Conservation (phyloP, 2,888 invertebrate species). For the Malthinus flaveolus region DNA sequence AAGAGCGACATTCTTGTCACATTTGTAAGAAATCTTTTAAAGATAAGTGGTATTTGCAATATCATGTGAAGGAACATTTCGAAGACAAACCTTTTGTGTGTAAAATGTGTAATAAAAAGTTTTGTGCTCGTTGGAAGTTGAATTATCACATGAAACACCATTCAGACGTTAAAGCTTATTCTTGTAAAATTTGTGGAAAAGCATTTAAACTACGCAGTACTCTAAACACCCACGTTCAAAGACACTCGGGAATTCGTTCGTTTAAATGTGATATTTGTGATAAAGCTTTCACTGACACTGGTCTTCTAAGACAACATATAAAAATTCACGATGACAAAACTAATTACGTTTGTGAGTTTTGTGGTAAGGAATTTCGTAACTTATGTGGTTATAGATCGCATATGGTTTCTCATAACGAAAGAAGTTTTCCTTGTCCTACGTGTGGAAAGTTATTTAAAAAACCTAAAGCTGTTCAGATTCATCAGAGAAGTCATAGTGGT, state of each 20-base stretch:
- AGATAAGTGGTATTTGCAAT: slow-evolving; percentile 20
- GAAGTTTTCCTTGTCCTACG: slow-evolving; percentile 20
- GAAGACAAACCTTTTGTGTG: slow-evolving; percentile 23
- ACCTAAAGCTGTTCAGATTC: slow-evolving; percentile 13
- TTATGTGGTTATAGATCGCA: not conserved
- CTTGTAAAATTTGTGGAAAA: slow-evolving; percentile 24
- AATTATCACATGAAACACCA: slow-evolving; percentile 19
- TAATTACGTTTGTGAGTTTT: slow-evolving; percentile 23
- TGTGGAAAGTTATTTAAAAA: slow-evolving; percentile 24
- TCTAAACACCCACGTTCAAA: slow-evolving; percentile 19
- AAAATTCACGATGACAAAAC: slow-evolving; percentile 24
- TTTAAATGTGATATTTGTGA: slow-evolving; percentile 17
- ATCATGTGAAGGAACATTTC: slow-evolving; percentile 21
- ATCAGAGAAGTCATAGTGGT: slow-evolving; percentile 25
- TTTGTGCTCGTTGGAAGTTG: slow-evolving; percentile 22
- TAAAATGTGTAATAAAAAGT: slow-evolving; percentile 19
- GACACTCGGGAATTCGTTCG: slow-evolving; percentile 21
- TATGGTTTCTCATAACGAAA: slow-evolving; percentile 9
- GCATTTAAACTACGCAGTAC: slow-evolving; percentile 19
- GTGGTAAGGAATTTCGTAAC: slow-evolving; percentile 13
- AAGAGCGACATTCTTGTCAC: slow-evolving; percentile 8
- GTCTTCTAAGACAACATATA: slow-evolving; percentile 19
- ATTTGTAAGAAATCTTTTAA: slow-evolving; percentile 23
- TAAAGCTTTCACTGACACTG: slow-evolving; percentile 17
- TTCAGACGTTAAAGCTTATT: slow-evolving; percentile 20